Conservation (phyloP, 2,888 invertebrate species). For the Drosophila kambysellisi region DNA sequence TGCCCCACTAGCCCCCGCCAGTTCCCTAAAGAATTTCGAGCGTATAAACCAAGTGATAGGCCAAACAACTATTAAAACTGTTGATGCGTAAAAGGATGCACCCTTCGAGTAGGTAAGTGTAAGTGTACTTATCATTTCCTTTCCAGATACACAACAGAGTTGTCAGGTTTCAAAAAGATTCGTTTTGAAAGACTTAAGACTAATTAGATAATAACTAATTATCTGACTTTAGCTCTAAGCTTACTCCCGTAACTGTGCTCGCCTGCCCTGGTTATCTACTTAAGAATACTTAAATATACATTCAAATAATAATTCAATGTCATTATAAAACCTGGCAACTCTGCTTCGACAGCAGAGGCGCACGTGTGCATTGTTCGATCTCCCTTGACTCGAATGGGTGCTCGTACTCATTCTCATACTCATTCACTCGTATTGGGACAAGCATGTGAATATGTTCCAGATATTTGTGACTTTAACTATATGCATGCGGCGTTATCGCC, state of each 20-base stretch:
- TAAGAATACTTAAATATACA: neutral
- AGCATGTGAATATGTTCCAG: conserved; percentile 26
- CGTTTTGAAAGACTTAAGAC: neutral
- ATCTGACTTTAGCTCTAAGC: neutral
- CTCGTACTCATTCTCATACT: neutral
- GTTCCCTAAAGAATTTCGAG: conserved; percentile 30
- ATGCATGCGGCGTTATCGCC: conserved; percentile 58
- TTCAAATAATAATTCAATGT: neutral
- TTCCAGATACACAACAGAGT: conserved; percentile 51
- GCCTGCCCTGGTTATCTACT: neutral
- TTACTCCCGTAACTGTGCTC: neutral
- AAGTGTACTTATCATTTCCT: conserved; percentile 61
- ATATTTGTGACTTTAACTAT: conserved; percentile 54
- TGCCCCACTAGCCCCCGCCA: conserved; percentile 24
- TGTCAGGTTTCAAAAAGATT: conserved; percentile 26
- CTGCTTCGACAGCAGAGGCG: conserved; percentile 20
- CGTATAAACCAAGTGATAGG: conserved; percentile 41
- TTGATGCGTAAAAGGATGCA: conserved; percentile 75
- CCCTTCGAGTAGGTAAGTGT: conserved; percentile 36
- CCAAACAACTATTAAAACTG: conserved; percentile 65
- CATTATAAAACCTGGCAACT: conserved; percentile 29
- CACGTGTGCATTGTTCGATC: conserved; percentile 34
- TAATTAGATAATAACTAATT: no score
- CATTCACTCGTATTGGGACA: neutral
- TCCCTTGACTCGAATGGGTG: conserved; percentile 18